A percentile compares a stretch with the other conserved stretches of the same genome.
Evolutionary conservation across 2,113 vertebrate genomes (phyloP).

Genomic region (Cavia aperea): DNA sequence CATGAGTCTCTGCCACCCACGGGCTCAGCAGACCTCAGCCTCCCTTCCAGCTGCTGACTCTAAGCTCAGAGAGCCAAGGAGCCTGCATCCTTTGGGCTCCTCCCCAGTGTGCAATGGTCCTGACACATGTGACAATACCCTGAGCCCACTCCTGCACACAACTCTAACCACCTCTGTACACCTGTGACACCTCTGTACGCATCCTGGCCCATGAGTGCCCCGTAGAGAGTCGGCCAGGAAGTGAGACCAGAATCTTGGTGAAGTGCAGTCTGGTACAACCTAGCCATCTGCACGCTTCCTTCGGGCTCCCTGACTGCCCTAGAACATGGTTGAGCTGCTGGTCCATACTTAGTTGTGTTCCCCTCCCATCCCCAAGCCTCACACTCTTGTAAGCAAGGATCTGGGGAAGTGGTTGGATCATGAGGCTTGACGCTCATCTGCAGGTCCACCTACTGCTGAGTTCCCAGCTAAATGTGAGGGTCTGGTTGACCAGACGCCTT

Average conservation of each 20-base stretch:
- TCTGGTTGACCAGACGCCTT: not conserved
- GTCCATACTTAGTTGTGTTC: not conserved
- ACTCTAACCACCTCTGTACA: not conserved
- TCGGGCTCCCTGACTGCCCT: not conserved
- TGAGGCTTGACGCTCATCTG: fast-evolving
- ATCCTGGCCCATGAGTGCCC: no score
- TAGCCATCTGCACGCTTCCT: not conserved
- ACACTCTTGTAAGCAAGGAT: not conserved
- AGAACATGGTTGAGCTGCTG: not conserved
- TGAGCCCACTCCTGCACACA: not conserved
- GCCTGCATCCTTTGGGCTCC: not conserved
- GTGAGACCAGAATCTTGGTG: not conserved
- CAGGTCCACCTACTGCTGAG: not conserved
- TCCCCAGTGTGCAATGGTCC: not conserved
- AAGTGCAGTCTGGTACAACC: not conserved
- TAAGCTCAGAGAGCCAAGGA: not conserved
- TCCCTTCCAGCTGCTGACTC: not conserved
- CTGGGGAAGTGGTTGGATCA: not conserved
- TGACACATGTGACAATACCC: not conserved
- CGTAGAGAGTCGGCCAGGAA: not conserved
- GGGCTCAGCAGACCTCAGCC: not conserved
- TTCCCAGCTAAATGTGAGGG: not conserved
- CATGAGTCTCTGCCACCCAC: not conserved
- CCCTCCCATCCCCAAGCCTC: not conserved
- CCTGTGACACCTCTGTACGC: not conserved